These are phyloP conservation scores for Sarcophilus harrisii DNA, from an alignment of 2,797 vertebrate species.

Conservation along the genomic window DNA sequence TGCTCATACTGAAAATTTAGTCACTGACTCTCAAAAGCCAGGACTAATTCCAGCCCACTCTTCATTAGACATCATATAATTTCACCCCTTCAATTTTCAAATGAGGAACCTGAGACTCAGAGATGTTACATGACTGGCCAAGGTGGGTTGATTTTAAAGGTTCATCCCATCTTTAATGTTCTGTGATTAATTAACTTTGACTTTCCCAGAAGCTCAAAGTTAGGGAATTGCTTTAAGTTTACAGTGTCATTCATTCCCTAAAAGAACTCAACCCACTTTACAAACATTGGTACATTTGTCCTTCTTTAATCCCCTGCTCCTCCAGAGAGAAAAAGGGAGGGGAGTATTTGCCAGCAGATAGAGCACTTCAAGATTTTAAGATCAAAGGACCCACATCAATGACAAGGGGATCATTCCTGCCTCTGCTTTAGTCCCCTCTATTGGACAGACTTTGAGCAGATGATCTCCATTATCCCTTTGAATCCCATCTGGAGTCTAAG, in stretches of 20 bases:
- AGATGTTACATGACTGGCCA: not conserved
- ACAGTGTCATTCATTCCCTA: not conserved
- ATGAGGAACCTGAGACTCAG: not conserved
- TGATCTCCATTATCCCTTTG: not conserved
- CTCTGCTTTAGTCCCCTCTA: not conserved
- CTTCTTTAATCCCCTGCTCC: slow-evolving; percentile 26
- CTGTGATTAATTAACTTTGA: slow-evolving; percentile 9
- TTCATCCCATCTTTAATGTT: not conserved
- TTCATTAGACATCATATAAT: not conserved
- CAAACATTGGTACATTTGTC: not conserved
- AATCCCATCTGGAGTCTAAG: slow-evolving; percentile 10
- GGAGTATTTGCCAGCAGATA: not conserved
- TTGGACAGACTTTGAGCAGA: not conserved
- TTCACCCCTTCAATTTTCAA: not conserved
- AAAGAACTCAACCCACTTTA: slow-evolving; percentile 17
- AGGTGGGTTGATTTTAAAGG: not conserved
- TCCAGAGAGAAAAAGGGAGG: not conserved
- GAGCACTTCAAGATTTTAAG: slow-evolving; percentile 34
- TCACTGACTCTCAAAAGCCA: not conserved
- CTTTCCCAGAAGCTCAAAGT: not conserved
- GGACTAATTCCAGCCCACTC: not conserved
- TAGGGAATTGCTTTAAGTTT: not conserved
- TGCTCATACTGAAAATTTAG: not conserved
- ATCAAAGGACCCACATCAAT: slow-evolving; percentile 39
- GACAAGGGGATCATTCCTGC: not conserved